A percentile compares a stretch with the other conserved stretches of the same genome.
phyloP scores from a whole-genome alignment of 2,113 vertebrate species.

The Zonotrichia leucophrys region DNA sequence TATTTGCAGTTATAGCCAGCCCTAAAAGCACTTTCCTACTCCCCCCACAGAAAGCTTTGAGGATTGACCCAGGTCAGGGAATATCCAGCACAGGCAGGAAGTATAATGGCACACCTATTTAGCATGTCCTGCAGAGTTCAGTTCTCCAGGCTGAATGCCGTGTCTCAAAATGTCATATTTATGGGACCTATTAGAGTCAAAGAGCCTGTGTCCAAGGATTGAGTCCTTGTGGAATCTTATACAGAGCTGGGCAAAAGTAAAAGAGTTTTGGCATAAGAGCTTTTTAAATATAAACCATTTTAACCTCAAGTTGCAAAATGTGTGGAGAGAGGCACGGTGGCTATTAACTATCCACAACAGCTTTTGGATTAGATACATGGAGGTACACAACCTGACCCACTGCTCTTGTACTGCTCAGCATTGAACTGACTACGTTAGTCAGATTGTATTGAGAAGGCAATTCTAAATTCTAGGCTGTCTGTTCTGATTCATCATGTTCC shows the following conservation, averaged over 20 bases:
- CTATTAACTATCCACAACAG: background rate
- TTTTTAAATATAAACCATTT: background rate
- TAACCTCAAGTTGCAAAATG: background rate
- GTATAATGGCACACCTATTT: background rate
- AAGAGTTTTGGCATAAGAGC: background rate
- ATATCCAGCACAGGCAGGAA: rapidly evolving
- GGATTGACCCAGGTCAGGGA: background rate
- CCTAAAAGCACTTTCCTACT: background rate
- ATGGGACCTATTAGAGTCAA: background rate
- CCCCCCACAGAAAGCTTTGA: background rate
- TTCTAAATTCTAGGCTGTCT: background rate
- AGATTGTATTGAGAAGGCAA: background rate
- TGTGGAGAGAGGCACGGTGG: background rate
- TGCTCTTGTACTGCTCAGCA: background rate
- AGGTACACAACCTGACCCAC: rapidly evolving
- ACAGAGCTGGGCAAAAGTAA: background rate
- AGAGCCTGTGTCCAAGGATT: background rate
- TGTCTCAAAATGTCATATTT: background rate
- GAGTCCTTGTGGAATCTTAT: background rate
- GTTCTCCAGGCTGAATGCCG: background rate
- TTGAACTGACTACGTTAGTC: background rate
- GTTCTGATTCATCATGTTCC: background rate
- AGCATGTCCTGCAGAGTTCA: rapidly evolving
- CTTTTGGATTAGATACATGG: background rate
- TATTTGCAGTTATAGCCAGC: background rate